These are phyloP conservation scores for Apotomis betuletana DNA, from an alignment of 2,888 invertebrate genomes.

Conservation along the genomic window DNA sequence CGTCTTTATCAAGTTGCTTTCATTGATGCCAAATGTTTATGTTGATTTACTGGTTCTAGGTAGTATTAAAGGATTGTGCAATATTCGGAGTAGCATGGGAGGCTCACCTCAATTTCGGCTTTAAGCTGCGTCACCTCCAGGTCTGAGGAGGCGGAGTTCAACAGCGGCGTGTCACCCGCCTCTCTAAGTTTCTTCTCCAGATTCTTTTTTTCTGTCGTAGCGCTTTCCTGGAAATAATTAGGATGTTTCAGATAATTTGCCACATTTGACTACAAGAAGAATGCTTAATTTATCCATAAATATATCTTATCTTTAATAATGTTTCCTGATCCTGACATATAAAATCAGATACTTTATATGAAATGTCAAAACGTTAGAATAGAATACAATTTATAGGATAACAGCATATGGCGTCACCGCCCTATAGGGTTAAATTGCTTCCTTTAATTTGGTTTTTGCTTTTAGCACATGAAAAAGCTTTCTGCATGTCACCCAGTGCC, in stretches of 20 bases:
- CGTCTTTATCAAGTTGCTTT: too few species aligned
- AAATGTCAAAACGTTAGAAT: too few species aligned
- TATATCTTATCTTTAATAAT: too few species aligned
- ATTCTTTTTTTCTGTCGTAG: constrained; percentile 91
- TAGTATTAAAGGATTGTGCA: not conserved
- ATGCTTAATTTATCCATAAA: too few species aligned
- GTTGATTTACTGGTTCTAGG: not conserved
- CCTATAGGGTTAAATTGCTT: too few species aligned
- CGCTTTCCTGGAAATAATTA: constrained; percentile 86
- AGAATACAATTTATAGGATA: too few species aligned
- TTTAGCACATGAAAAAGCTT: constrained; percentile 56
- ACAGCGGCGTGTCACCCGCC: constrained; percentile 85
- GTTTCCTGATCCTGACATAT: too few species aligned
- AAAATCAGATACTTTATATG: too few species aligned
- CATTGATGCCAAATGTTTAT: too few species aligned
- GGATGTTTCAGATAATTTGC: not conserved
- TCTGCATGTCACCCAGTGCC: constrained; percentile 92
- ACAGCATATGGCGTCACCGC: too few species aligned
- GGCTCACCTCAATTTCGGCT: constrained; percentile 90
- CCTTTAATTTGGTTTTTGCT: too few species aligned
- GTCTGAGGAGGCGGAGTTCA: constrained; percentile 91
- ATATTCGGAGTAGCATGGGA: not conserved
- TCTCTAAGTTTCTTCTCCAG: constrained; percentile 91
- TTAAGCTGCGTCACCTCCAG: constrained; percentile 91
- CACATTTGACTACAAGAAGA: not conserved